Conservation (phyloP, 2,888 invertebrate species). For the Coecobrya sp. region DNA sequence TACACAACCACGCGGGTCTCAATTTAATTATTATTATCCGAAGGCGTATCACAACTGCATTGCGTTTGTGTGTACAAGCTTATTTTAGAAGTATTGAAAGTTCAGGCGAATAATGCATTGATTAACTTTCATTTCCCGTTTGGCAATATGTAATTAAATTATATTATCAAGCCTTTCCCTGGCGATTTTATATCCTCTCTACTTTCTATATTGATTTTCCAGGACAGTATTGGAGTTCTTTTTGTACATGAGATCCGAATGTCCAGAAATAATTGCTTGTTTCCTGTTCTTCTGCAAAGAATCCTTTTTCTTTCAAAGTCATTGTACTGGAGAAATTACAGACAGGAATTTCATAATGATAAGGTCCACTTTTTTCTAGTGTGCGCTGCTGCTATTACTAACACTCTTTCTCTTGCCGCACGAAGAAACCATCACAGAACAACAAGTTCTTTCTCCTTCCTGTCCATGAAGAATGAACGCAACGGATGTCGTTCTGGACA, state of each 20-base stretch:
- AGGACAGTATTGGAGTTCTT: no score
- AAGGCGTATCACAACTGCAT: slow-evolving; percentile 20
- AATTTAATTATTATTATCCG: not conserved
- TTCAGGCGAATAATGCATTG: not conserved
- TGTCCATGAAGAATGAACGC: slow-evolving; percentile 55
- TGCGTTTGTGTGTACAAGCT: not conserved
- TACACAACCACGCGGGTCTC: no score
- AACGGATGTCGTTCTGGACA: slow-evolving; percentile 62
- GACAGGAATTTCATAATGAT: slow-evolving; percentile 52
- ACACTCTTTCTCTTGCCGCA: slow-evolving; percentile 18
- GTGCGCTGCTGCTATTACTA: no score
- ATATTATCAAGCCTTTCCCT: slow-evolving; percentile 8
- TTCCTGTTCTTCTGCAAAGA: slow-evolving; percentile 49
- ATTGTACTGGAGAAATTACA: slow-evolving; percentile 64
- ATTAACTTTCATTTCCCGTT: not conserved
- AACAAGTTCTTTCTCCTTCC: slow-evolving; percentile 43
- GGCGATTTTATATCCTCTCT: not conserved
- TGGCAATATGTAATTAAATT: not conserved
- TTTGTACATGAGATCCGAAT: not conserved
- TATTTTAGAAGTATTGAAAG: not conserved
- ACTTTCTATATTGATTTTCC: not conserved
- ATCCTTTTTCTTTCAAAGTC: slow-evolving; percentile 41
- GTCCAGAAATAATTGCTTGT: slow-evolving; percentile 37
- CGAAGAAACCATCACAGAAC: slow-evolving; percentile 55
- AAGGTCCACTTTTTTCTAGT: slow-evolving; percentile 32